A percentile compares a stretch with the other conserved stretches of the same genome.
These are phyloP conservation scores for Hemiscyllium ocellatum DNA, from an alignment of 2,113 vertebrate species.

Conservation along the genomic window DNA sequence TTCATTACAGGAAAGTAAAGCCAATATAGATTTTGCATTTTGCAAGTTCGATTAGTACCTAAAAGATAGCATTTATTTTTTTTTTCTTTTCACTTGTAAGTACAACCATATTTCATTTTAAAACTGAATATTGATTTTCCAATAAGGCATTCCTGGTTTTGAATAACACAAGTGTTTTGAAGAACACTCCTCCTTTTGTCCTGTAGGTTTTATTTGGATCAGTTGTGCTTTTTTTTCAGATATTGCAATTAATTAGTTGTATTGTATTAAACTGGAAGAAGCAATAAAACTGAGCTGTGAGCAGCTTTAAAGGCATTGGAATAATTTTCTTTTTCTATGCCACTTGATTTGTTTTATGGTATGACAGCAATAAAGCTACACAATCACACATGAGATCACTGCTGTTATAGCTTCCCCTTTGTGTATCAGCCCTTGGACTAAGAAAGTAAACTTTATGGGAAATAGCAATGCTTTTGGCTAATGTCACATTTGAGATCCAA, in stretches of 20 bases:
- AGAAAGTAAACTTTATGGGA: constrained; percentile 54
- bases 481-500: constrained; percentile 68
- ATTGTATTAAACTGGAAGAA: constrained; percentile 24
- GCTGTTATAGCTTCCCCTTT: background rate
- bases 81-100: constrained; percentile 46
- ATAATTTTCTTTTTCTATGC: background rate
- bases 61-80: constrained; percentile 43
- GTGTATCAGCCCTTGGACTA: background rate
- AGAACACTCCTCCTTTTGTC: background rate
- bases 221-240: background rate
- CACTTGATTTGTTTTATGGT: constrained; percentile 1
- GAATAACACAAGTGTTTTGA: constrained; percentile 53
- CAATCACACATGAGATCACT: constrained; percentile 1
- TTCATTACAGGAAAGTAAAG: constrained; percentile 53
- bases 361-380: constrained; percentile 2
- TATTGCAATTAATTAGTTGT: constrained; percentile 1
- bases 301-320: background rate
- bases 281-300: constrained; percentile 26
- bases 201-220: background rate
- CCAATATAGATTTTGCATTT: constrained; percentile 53
- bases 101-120: constrained; percentile 57
- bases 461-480: constrained; percentile 65
- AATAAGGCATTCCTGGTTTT: constrained; percentile 59
- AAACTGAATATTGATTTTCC: constrained; percentile 67
- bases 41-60: constrained; percentile 52